These are phyloP conservation scores for Arenaria interpres DNA, from an alignment of 2,113 vertebrate genomes.

Conservation along the genomic window DNA sequence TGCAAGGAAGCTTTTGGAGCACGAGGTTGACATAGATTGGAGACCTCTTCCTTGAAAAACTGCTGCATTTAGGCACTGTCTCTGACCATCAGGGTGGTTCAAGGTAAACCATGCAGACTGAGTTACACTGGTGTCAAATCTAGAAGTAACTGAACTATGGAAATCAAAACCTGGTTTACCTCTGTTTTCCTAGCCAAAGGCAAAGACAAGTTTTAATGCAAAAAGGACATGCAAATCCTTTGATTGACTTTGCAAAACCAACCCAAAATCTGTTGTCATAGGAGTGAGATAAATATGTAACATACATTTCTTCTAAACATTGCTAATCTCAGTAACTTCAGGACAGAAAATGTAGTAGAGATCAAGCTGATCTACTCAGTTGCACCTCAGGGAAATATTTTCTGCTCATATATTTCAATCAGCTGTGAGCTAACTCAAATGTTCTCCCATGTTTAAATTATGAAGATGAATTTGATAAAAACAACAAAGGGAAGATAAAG, in stretches of 20 bases:
- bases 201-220: not conserved
- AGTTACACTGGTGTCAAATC: not conserved
- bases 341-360: not conserved
- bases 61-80: not conserved
- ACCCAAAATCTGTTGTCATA: not conserved
- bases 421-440: not conserved
- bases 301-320: not conserved
- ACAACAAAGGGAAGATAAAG: not conserved
- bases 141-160: not conserved
- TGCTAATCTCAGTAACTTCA: not conserved
- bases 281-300: not conserved
- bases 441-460: conserved; percentile 16
- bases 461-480: not conserved
- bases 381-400: not conserved
- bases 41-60: not conserved
- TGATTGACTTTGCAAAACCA: not conserved
- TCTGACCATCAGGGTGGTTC: not conserved
- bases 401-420: not conserved
- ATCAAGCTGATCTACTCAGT: not conserved
- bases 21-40: not conserved
- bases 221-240: not conserved
- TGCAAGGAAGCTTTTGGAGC: not conserved
- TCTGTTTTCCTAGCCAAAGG: not conserved
- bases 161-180: not conserved
- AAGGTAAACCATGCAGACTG: not conserved